These are phyloP conservation scores for Hyperopisus bebe DNA, from an alignment of 2,113 vertebrate genomes.

Conservation along the genomic window DNA sequence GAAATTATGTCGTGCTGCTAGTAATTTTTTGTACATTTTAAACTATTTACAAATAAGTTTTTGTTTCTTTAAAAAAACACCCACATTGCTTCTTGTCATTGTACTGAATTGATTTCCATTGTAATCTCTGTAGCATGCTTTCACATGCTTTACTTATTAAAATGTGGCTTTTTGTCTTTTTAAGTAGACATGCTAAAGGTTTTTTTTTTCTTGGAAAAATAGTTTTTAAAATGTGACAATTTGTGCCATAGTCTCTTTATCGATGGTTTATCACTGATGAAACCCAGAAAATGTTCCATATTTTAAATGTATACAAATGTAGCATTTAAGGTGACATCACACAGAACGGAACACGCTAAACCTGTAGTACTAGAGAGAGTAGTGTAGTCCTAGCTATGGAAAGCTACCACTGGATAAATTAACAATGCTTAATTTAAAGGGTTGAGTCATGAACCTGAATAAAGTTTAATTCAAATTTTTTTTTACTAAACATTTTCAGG, in stretches of 20 bases:
- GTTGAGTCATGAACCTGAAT: slow-evolving; percentile 36
- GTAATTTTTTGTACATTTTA: not conserved
- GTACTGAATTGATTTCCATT: slow-evolving; percentile 27
- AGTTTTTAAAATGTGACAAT: slow-evolving; percentile 25
- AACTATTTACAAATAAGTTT: not conserved
- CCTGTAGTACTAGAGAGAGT: not conserved
- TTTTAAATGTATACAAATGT: slow-evolving; percentile 39
- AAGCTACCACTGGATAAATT: slow-evolving; percentile 53
- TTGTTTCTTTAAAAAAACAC: not conserved
- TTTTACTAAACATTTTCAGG: slow-evolving; percentile 71
- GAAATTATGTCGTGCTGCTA: not conserved
- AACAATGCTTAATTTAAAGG: slow-evolving; percentile 45
- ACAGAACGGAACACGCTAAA: slow-evolving; percentile 31
- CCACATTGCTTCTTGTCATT: slow-evolving; percentile 17
- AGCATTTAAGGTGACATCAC: slow-evolving; percentile 38
- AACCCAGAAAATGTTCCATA: slow-evolving; percentile 29
- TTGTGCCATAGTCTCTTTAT: slow-evolving; percentile 34
- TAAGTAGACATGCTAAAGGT: slow-evolving; percentile 17
- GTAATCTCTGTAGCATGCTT: slow-evolving; percentile 40
- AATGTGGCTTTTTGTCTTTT: slow-evolving; percentile 30
- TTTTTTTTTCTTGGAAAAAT: slow-evolving; percentile 20
- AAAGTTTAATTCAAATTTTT: slow-evolving; percentile 67
- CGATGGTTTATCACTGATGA: slow-evolving; percentile 17
- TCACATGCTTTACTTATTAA: slow-evolving; percentile 34
- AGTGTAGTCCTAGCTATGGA: slow-evolving; percentile 37